Percentiles rank a stretch among this genome's conserved stretches.
These are phyloP conservation scores for Butorides virescens DNA, from an alignment of 2,113 vertebrate species.

Conservation along the genomic window DNA sequence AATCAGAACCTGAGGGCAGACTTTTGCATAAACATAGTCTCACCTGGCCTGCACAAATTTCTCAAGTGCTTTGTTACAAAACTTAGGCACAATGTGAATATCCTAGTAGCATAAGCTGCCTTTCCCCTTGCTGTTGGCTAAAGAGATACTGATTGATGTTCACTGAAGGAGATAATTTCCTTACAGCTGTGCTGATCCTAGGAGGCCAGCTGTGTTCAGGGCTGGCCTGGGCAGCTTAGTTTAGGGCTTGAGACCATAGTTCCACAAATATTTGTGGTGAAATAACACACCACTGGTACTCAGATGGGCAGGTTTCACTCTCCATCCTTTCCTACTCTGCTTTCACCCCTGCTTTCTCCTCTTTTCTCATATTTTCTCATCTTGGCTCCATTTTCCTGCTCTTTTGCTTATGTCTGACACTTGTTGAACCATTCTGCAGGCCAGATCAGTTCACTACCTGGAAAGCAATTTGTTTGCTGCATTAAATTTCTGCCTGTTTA, in stretches of 20 bases:
- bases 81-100: not conserved
- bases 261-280: not conserved
- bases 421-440: not conserved
- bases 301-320: not conserved
- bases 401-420: not conserved
- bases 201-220: not conserved
- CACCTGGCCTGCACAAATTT: not conserved
- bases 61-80: not conserved
- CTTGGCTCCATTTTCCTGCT: not conserved
- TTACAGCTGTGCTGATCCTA: not conserved
- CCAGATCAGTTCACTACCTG: not conserved
- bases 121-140: not conserved
- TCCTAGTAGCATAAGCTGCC: not conserved
- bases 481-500: not conserved
- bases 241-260: not conserved
- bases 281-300: not conserved
- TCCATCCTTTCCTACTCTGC: not conserved
- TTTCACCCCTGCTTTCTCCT: not conserved
- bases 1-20: fast-evolving
- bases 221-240: not conserved
- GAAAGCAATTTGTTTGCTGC: not conserved
- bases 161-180: not conserved
- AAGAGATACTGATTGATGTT: not conserved
- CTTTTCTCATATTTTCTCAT: not conserved
- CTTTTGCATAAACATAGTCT: not conserved